Evolutionary conservation across 37 sponge, comb jelly and placozoan genomes (phyloP).

Genomic region (Halisarca cf. caerulea): DNA sequence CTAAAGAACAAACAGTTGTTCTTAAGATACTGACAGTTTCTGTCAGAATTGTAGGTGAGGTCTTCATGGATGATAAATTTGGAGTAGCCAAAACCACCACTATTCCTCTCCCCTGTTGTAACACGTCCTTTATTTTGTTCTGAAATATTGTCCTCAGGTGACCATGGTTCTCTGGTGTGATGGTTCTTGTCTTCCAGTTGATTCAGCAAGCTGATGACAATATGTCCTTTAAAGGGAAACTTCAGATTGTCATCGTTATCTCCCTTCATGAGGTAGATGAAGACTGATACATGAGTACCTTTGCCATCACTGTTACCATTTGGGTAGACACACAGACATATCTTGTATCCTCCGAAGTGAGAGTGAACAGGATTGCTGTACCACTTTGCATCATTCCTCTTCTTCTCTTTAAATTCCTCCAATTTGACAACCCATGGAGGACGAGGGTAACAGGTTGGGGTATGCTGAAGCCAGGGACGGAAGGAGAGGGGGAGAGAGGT

Average conservation of each 20-base stretch:
- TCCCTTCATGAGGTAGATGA: neutral
- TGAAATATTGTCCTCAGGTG: neutral
- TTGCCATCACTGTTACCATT: constrained; percentile 2
- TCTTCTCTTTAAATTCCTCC: neutral
- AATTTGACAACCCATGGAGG: constrained; percentile 23
- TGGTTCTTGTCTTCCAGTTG: neutral
- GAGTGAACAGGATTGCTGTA: constrained; percentile 32
- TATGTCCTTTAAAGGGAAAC: constrained; percentile 23
- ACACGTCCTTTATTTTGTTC: neutral
- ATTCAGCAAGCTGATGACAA: constrained; percentile 14
- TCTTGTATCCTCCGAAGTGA: constrained; percentile 37
- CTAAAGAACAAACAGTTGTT: constrained; percentile 15
- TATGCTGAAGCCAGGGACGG: constrained; percentile 18
- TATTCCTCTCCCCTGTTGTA: neutral
- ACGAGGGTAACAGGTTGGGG: constrained; percentile 15
- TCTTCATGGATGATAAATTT: neutral
- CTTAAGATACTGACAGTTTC: constrained; percentile 6
- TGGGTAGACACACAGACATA: constrained; percentile 27
- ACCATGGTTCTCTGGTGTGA: neutral
- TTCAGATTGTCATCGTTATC: constrained; percentile 26
- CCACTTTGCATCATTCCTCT: constrained; percentile 14
- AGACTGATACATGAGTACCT: constrained; percentile 6
- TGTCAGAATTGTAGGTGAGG: neutral
- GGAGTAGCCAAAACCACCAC: neutral
- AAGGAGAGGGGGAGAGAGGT: too few relatives aligned